A percentile compares a stretch with the other conserved stretches of the same genome.
Evolutionary conservation across 2,113 vertebrate species (phyloP).

Genomic region (Pogonocichla stellata): DNA sequence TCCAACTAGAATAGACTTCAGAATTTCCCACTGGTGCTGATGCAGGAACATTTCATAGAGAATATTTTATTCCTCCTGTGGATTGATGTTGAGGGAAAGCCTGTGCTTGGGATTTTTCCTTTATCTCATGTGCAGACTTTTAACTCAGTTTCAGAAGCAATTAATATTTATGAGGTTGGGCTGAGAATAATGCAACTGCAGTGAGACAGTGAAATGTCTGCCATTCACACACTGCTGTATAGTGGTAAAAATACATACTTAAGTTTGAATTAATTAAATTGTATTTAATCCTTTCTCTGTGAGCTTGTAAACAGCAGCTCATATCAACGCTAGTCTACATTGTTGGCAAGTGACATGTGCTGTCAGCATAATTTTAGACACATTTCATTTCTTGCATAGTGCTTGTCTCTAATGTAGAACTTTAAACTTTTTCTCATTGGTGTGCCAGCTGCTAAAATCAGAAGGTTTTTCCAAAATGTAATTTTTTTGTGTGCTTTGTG

Average conservation of each 20-base stretch:
- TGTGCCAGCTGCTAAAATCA: not conserved
- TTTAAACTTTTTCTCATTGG: not conserved
- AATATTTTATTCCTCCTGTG: slow-evolving; percentile 1
- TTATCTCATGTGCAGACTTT: not conserved
- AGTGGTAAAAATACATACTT: slow-evolving; percentile 11
- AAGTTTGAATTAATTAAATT: slow-evolving; percentile 17
- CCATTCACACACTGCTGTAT: not conserved
- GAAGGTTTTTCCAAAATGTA: not conserved
- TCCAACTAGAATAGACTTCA: not conserved
- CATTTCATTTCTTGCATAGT: not conserved
- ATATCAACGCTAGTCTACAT: not conserved
- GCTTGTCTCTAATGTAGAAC: not conserved
- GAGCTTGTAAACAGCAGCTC: not conserved
- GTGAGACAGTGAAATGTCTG: slow-evolving; percentile 9
- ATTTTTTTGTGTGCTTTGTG: not conserved
- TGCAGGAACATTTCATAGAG: not conserved
- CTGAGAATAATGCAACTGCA: not conserved
- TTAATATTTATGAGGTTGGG: slow-evolving; percentile 50
- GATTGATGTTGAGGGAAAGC: not conserved
- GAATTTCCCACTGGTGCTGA: slow-evolving; percentile 20
- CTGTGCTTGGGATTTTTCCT: not conserved
- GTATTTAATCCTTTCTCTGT: slow-evolving; percentile 2
- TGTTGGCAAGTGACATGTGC: not conserved
- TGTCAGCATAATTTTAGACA: slow-evolving; percentile 20
- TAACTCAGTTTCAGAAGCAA: not conserved